phyloP scores from a whole-genome alignment of 2,797 vertebrate species.

The Phrynocephalus forsythii region DNA sequence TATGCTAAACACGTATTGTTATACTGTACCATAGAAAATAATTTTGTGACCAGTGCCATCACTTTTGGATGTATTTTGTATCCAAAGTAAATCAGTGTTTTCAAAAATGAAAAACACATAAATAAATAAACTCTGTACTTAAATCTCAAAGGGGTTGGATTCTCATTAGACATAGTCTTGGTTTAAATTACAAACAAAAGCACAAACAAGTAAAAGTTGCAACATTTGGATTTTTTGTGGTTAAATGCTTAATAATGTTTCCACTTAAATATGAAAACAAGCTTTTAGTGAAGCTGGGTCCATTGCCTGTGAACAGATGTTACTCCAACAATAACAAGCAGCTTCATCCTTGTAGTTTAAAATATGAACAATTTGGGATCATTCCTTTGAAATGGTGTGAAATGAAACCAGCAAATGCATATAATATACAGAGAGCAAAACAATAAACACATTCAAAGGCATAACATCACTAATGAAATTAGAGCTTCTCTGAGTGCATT shows the following conservation, averaged over 20 bases:
- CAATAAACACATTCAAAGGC: neutral
- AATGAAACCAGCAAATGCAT: neutral
- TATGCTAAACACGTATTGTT: neutral
- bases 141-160: neutral
- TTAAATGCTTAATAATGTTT: constrained; percentile 24
- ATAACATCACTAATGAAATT: neutral
- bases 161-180: neutral
- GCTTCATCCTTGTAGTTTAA: neutral
- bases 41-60: neutral
- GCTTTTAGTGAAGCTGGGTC: neutral
- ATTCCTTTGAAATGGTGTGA: constrained; percentile 12
- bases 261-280: neutral
- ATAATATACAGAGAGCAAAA: neutral
- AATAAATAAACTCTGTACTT: neutral
- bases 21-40: neutral
- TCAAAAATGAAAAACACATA: neutral
- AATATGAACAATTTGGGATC: neutral
- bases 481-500: neutral
- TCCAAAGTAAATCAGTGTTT: neutral
- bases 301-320: neutral
- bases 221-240: constrained; percentile 24
- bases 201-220: neutral
- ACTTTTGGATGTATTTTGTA: neutral
- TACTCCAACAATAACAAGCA: neutral
- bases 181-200: neutral